A percentile compares a stretch with the other conserved stretches of the same genome.
Conservation (phyloP, 1,140 invertebrate species). For the Mamestra configurata region DNA sequence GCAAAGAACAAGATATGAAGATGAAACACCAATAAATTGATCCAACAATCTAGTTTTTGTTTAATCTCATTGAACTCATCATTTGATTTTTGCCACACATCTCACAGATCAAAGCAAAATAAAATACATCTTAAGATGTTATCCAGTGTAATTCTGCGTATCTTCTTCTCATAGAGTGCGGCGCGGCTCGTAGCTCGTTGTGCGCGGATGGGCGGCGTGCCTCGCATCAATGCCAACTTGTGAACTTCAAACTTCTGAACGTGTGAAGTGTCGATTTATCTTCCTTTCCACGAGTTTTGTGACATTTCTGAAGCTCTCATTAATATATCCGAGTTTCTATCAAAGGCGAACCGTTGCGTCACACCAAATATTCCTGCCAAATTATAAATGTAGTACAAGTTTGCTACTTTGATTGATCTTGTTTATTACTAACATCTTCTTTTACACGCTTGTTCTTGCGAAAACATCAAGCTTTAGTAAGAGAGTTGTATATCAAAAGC, state of each 20-base stretch:
- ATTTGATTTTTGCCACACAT: slow-evolving; percentile 19
- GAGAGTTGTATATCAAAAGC: slow-evolving; percentile 3
- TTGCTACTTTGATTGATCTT: slow-evolving; percentile 44
- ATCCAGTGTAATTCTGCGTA: slow-evolving; percentile 1
- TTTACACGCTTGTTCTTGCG: slow-evolving; percentile 24
- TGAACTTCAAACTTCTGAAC: slow-evolving; percentile 49
- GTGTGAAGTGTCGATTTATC: slow-evolving; percentile 52
- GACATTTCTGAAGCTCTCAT: slow-evolving; percentile 44
- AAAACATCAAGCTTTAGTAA: slow-evolving; percentile 25
- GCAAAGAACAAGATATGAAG: slow-evolving; percentile 23
- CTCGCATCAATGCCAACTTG: slow-evolving; percentile 51
- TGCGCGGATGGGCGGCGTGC: slow-evolving; percentile 41
- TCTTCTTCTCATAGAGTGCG: background rate
- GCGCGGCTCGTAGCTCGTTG: slow-evolving; percentile 24
- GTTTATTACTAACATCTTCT: slow-evolving; percentile 40
- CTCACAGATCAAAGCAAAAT: slow-evolving; percentile 35
- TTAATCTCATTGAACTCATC: slow-evolving; percentile 30
- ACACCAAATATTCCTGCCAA: slow-evolving; percentile 45
- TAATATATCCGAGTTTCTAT: slow-evolving; percentile 46
- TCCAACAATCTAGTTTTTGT: slow-evolving; percentile 14
- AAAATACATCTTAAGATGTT: slow-evolving; percentile 31
- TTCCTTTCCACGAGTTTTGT: slow-evolving; percentile 41
- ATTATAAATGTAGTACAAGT: slow-evolving; percentile 44
- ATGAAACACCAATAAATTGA: slow-evolving; percentile 10
- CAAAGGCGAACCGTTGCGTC: slow-evolving; percentile 40